Conservation (phyloP, 2,888 invertebrate species). For the Tachina lurida region DNA sequence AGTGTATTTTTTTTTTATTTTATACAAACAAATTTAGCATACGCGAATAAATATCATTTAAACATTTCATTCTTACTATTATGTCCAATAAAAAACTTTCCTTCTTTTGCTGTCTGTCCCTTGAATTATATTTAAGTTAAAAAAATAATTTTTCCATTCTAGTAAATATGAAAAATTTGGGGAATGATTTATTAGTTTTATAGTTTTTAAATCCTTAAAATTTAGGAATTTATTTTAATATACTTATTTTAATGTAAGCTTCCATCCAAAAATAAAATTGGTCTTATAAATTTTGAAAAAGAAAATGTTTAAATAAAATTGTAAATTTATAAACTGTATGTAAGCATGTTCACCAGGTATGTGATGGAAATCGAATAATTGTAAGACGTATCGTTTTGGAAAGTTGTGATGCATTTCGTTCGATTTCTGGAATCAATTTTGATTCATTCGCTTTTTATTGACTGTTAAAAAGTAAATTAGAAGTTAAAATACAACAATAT, state of each 20-base stretch:
- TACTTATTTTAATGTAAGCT: slow-evolving; percentile 36
- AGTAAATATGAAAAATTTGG: slow-evolving; percentile 39
- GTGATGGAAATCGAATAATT: too few relatives aligned
- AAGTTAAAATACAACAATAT: too few relatives aligned
- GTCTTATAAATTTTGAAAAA: slow-evolving; percentile 21
- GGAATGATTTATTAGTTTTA: slow-evolving; percentile 50
- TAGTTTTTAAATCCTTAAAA: slow-evolving; percentile 61
- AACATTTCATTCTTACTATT: slow-evolving; percentile 5
- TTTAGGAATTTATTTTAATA: slow-evolving; percentile 28
- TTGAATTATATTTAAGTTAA: slow-evolving; percentile 32
- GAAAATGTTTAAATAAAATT: slow-evolving; percentile 27
- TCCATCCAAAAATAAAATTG: slow-evolving; percentile 44
- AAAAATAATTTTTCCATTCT: slow-evolving; percentile 28
- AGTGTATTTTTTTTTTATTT: slow-evolving; percentile 57
- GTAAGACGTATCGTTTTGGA: too few relatives aligned
- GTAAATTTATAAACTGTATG: slow-evolving; percentile 55
- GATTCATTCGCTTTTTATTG: too few relatives aligned
- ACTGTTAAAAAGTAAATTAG: too few relatives aligned
- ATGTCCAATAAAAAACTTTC: background rate
- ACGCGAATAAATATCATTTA: slow-evolving; percentile 5
- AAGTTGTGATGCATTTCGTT: too few relatives aligned
- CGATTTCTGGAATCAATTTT: too few relatives aligned
- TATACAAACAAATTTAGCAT: slow-evolving; percentile 3
- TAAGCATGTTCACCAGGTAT: background rate
- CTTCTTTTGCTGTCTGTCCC: background rate